These are phyloP conservation scores for Drosophila prosaltans DNA, from an alignment of 1,140 invertebrate species.

Conservation along the genomic window DNA sequence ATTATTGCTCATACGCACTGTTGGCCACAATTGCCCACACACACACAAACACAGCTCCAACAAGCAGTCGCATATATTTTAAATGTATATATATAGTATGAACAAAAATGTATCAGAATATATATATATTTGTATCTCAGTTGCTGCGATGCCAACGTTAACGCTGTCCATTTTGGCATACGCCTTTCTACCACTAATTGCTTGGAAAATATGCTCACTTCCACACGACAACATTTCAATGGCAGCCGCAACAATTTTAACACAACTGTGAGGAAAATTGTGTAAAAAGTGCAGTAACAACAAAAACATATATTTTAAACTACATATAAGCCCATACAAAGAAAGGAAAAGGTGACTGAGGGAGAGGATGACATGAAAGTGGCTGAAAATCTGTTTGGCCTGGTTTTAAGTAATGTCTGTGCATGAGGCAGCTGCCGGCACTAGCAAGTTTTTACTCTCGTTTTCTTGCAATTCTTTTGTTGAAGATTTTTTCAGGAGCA, in stretches of 20 bases:
- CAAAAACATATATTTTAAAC: conserved; percentile 36
- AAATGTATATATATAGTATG: no score
- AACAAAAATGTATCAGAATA: not conserved
- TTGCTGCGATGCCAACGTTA: conserved; percentile 32
- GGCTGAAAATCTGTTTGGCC: conserved; percentile 51
- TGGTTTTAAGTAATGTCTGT: conserved; percentile 53
- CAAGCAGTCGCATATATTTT: not conserved
- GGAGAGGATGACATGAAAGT: not conserved
- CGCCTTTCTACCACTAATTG: conserved; percentile 63
- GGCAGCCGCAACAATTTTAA: conserved; percentile 66
- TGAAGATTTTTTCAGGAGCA: not conserved
- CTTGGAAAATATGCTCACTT: conserved; percentile 78
- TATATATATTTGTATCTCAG: conserved; percentile 9
- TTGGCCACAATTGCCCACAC: conserved; percentile 29
- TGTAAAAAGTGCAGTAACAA: conserved; percentile 38
- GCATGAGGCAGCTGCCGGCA: conserved; percentile 11
- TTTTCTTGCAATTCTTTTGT: conserved; percentile 38
- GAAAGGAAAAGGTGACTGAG: conserved; percentile 19
- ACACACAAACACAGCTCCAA: not conserved
- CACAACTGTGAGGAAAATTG: conserved; percentile 27
- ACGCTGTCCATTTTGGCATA: conserved; percentile 35
- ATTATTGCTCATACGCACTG: conserved; percentile 27
- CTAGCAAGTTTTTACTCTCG: conserved; percentile 45
- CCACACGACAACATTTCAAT: conserved; percentile 67
- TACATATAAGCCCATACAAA: conserved; percentile 25